Evolutionary conservation across 2,888 invertebrate genomes (phyloP), one percentile per base, ranked within the genome.

Genomic region (Dicyrtoma fusca): DNA sequence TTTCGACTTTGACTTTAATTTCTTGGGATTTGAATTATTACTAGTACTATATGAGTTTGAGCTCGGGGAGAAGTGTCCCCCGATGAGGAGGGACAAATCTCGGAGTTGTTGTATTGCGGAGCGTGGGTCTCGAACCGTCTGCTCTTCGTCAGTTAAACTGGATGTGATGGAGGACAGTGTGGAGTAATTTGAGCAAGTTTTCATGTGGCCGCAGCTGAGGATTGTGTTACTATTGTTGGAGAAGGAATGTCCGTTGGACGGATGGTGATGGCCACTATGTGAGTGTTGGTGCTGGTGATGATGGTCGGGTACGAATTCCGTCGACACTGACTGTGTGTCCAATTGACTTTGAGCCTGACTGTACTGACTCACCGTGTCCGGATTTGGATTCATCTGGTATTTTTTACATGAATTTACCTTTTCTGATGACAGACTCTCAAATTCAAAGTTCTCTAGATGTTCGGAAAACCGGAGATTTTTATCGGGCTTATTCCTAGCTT

Each of bases 191-290:
- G 55, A 55, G 63, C 77, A 77, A 45, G 72, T 73, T 26, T 65
- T 69, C 23, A 76, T 69, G 34, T 80, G 79, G 44, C 79, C 79
- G 75, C 79, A 80, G 51, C 76, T 77, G 11, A 78, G 61, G 61
- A 78, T 45, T 17, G 63, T 69, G 8, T 34, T 34, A 34, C 8
- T 34, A 34, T 34, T 34, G 34, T 74, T 73, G 0, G 75, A 70
- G 47, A 44, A 34, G 11, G 64, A 49, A 14, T 47, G 21, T 8
- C 42, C 61, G 44, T 44, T 61, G 0, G 74, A 72, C 49, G 72
- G 70, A 59, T 71, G 72, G 47, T 75, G 70, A 19, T 73, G 23
- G 45, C 53, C 44, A 53, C 57, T 59, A 17, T 70, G 49, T 19
- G 49, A 49, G 49, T 49, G 49, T 55, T 1, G 13, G 6, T 8